Percentiles rank a stretch among this genome's conserved stretches.
Conservation (phyloP, 30 jellyfish, hydroid and myxozoan species). For the Chironex yamaguchii region DNA sequence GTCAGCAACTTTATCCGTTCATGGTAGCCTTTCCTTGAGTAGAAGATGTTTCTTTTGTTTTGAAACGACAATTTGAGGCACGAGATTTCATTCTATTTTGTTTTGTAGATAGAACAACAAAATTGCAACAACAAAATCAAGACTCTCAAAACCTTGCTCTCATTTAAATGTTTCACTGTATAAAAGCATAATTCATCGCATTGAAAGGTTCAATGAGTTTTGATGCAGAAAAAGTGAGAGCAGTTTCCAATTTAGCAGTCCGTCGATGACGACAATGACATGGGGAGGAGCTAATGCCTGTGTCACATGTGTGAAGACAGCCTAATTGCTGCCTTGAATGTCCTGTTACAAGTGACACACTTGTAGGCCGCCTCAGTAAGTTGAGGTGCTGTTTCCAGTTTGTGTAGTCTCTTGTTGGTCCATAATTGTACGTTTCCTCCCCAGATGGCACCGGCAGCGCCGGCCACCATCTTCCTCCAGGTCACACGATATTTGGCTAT, state of each 20-base stretch:
- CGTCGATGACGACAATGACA: conserved; percentile 18
- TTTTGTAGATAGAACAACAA: no score
- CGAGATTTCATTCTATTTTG: no score
- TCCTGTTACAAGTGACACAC: conserved; percentile 1
- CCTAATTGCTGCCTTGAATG: conserved; percentile 23
- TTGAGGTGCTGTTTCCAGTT: conserved; percentile 14
- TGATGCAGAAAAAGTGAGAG: no score
- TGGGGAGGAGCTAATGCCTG: conserved; percentile 17
- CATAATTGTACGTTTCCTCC: background rate
- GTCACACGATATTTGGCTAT: background rate
- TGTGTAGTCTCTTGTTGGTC: conserved; percentile 1
- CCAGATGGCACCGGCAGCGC: conserved; percentile 36
- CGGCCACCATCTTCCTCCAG: conserved; percentile 20
- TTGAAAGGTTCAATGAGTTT: no score
- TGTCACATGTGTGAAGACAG: conserved; percentile 16
- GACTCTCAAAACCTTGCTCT: no score
- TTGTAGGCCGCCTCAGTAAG: conserved; percentile 9
- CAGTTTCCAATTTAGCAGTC: conserved; percentile 25
- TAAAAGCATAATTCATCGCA: no score
- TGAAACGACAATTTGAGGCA: no score
- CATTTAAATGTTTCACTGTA: no score
- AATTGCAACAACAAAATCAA: no score
- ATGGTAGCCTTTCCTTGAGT: no score
- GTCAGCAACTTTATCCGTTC: no score
- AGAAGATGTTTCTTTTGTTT: no score